Conservation (phyloP, 1,140 invertebrate species). For the Formica selysi region DNA sequence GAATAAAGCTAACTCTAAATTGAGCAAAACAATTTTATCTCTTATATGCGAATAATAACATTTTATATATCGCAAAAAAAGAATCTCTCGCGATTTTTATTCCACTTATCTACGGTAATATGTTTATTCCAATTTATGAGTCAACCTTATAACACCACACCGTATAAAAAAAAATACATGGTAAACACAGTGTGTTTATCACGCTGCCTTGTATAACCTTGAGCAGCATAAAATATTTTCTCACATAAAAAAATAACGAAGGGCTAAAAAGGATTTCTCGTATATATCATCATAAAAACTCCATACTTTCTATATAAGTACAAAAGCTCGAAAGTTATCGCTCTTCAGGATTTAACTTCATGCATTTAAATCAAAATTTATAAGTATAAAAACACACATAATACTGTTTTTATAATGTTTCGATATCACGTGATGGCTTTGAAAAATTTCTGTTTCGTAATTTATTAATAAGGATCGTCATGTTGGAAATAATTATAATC, state of each 20-base stretch:
- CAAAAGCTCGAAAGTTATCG: neutral
- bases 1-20: neutral
- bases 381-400: neutral
- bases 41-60: neutral
- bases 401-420: neutral
- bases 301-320: neutral
- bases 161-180: neutral
- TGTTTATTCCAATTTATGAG: slow-evolving; percentile 5
- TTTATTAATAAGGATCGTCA: neutral
- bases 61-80: neutral
- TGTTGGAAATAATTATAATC: neutral
- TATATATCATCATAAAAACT: neutral
- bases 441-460: neutral
- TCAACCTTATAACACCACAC: neutral
- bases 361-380: slow-evolving; percentile 22
- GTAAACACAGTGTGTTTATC: neutral
- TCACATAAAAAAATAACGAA: neutral
- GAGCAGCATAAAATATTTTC: neutral
- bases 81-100: neutral
- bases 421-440: neutral
- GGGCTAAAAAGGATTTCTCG: neutral
- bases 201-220: neutral
- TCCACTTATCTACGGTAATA: slow-evolving; percentile 17
- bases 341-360: neutral
- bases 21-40: neutral